phyloP scores from a whole-genome alignment of 1,140 invertebrate species.

The Camponotus pennsylvanicus region DNA sequence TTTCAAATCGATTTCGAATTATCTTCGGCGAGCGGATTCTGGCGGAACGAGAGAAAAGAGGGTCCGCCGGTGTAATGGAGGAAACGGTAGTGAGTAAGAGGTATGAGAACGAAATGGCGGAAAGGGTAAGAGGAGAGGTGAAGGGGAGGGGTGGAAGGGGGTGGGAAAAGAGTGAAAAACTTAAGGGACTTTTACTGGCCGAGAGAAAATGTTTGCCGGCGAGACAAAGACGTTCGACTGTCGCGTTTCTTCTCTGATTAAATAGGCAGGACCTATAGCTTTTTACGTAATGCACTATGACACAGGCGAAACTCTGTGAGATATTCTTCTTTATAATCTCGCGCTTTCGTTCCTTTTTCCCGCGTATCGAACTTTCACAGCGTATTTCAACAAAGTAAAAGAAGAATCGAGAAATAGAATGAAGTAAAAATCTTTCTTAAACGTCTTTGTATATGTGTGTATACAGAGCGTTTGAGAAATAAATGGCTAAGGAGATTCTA shows the following conservation, averaged over 20 bases:
- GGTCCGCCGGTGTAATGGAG: conserved; percentile 66
- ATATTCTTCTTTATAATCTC: conserved; percentile 30
- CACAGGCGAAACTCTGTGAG: neutral
- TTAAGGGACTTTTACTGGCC: conserved; percentile 56
- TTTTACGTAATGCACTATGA: conserved; percentile 25
- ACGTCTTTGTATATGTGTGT: too few relatives aligned
- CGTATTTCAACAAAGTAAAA: neutral
- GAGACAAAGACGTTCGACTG: conserved; percentile 61
- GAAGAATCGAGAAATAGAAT: conserved; percentile 10
- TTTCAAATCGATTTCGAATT: conserved; percentile 82
- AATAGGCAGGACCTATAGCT: conserved; percentile 28
- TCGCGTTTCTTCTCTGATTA: conserved; percentile 39
- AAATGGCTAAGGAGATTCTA: too few relatives aligned
- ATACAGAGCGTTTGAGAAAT: too few relatives aligned
- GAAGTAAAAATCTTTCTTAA: neutral
- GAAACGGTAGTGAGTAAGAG: conserved; percentile 64
- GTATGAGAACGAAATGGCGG: conserved; percentile 41
- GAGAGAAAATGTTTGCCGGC: conserved; percentile 46
- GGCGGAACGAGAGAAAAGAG: conserved; percentile 48
- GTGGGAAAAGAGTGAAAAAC: conserved; percentile 21
- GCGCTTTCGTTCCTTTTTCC: neutral
- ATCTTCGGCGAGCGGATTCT: conserved; percentile 77
- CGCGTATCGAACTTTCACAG: neutral
- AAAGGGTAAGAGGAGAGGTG: neutral
- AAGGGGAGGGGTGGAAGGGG: neutral